phyloP scores from a whole-genome alignment of 2,113 vertebrate species.

The Fregetta grallaria region DNA sequence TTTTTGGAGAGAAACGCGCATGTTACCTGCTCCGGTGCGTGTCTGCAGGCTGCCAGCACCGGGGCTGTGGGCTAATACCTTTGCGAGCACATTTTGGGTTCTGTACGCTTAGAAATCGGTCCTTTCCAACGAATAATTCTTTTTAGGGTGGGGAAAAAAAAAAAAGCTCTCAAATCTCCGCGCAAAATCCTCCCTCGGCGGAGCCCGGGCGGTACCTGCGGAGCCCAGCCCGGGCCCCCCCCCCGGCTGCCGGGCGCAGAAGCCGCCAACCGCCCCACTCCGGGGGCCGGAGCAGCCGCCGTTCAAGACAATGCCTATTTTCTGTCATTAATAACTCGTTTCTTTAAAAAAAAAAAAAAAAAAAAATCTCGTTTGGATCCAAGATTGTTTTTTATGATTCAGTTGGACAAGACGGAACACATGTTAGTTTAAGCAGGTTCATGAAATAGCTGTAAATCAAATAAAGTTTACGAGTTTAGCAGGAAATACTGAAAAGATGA shows the following conservation, averaged over 20 bases:
- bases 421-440: slow-evolving; percentile 76
- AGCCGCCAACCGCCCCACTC: neutral
- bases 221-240: neutral
- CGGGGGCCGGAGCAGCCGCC: neutral
- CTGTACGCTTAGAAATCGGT: neutral
- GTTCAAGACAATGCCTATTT: slow-evolving; percentile 30
- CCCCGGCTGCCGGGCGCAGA: neutral
- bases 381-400: slow-evolving; percentile 68
- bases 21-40: neutral
- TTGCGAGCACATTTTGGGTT: neutral
- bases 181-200: rapidly evolving
- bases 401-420: slow-evolving; percentile 72
- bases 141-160: neutral
- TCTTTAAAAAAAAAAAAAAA: neutral
- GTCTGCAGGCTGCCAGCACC: neutral
- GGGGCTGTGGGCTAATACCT: neutral
- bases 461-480: slow-evolving; percentile 75
- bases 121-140: neutral
- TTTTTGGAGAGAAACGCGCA: neutral
- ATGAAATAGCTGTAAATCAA: slow-evolving; percentile 75
- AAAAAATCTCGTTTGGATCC: slow-evolving; percentile 13
- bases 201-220: neutral
- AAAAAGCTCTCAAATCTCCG: neutral
- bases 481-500: slow-evolving; percentile 73
- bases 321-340: slow-evolving; percentile 49